A percentile compares a stretch with the other conserved stretches of the same genome.
Evolutionary conservation across 2,888 invertebrate genomes (phyloP).

Genomic region (Busseola fusca): DNA sequence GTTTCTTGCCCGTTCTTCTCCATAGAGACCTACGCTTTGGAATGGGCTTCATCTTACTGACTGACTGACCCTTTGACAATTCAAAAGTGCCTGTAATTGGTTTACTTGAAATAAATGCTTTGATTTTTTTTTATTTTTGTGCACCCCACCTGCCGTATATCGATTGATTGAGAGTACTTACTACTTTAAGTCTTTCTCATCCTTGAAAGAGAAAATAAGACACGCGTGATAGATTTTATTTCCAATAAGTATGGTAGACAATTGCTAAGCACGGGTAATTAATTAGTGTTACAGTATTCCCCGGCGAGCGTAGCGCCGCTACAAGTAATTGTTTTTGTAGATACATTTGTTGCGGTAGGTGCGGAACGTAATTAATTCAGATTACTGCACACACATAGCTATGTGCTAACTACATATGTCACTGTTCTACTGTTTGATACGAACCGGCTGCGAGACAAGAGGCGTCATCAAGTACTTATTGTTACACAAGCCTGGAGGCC

Average conservation of each 20-base stretch:
- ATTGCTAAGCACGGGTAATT: constrained; percentile 5
- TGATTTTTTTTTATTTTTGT: too few species aligned
- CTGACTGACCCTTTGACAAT: too few species aligned
- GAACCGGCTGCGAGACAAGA: neutral
- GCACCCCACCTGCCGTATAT: too few species aligned
- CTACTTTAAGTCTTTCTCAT: neutral
- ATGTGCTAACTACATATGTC: neutral
- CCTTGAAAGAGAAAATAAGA: neutral
- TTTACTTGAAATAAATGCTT: too few species aligned
- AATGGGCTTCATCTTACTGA: too few species aligned
- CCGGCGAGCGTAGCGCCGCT: neutral
- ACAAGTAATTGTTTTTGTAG: constrained; percentile 21
- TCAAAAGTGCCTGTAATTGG: too few species aligned
- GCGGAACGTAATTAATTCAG: constrained; percentile 1
- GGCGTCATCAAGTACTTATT: neutral
- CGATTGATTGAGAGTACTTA: too few species aligned
- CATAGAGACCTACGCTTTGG: too few species aligned
- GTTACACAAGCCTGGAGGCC: neutral
- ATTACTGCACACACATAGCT: neutral
- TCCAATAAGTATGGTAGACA: neutral
- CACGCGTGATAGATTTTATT: neutral
- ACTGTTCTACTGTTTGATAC: neutral
- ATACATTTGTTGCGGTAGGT: constrained; percentile 14
- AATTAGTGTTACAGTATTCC: neutral
- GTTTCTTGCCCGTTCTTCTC: too few species aligned